Percentiles rank a stretch among this genome's conserved stretches.
phyloP scores from a whole-genome alignment of 2,113 vertebrate genomes.

The Rattus rattus region DNA sequence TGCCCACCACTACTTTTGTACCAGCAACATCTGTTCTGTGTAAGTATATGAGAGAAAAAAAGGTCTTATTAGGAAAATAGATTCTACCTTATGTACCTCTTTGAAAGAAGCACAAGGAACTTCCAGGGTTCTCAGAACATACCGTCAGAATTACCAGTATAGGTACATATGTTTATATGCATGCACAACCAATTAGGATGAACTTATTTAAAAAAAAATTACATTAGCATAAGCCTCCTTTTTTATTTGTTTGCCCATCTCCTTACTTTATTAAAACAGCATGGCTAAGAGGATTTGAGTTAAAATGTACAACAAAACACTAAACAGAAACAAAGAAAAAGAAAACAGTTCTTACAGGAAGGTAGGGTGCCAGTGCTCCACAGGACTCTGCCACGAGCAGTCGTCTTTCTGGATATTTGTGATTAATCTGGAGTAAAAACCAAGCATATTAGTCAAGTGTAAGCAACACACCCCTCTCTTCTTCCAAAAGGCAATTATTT shows the following conservation, averaged over 20 bases:
- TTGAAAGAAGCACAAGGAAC: background rate
- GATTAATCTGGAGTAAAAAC: conserved; percentile 93
- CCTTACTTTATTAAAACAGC: conserved; percentile 30
- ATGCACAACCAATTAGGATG: background rate
- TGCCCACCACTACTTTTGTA: background rate
- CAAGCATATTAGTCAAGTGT: conserved; percentile 61
- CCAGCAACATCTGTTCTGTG: background rate
- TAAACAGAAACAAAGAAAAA: background rate
- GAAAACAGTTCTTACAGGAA: conserved; percentile 92
- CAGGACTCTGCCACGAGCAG: conserved; percentile 98
- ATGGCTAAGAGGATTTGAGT: background rate
- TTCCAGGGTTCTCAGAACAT: background rate
- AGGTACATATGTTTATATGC: background rate
- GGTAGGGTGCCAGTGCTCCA: conserved; percentile 97
- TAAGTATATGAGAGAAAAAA: background rate
- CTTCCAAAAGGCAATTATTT: conserved; percentile 42
- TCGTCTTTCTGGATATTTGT: conserved; percentile 99
- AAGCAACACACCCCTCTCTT: conserved; percentile 28
- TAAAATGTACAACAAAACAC: conserved; percentile 10
- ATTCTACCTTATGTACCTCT: background rate
- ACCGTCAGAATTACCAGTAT: background rate
- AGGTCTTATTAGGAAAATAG: background rate
- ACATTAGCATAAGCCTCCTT: background rate
- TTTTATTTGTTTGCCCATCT: background rate
- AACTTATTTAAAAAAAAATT: background rate